Base-by-base conservation (phyloP, 2,797 vertebrate genomes). In the Netta rufina region DNA sequence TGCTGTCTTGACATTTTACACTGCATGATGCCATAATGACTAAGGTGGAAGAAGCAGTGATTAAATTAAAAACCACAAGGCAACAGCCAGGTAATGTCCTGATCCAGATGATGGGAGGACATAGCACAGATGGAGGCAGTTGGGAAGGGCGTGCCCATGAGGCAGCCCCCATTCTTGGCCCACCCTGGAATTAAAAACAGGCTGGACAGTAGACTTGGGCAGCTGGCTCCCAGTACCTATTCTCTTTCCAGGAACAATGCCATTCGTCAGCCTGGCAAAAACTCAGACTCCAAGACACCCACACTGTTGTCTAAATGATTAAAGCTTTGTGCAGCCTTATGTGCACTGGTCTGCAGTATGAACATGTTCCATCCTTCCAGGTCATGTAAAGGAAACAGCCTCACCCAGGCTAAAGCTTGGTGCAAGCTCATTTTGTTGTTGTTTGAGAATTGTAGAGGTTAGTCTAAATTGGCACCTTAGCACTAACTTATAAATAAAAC, bases 51-150 rank as follows among this genome's bases (percentile, higher is more conserved):
- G 71, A 81, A 73, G 10, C 3, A 75, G 13, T 17, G 9, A 71
- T 72, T 67, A 75, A 89, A 83, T 76, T 10, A 69, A 89, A 87
- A 88, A 77, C 47, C 47, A 70, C 4, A 47, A 56, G 45, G 32
- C 20, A 57, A 19, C 0, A 1, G 28, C 4, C 51, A 51, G 43
- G 69, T 41, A 79, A 58, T 27, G 24, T 47, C 53, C 54, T 72
- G 57, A 64, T n/a, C 30, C n/a, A 77, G 60, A 71, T 24, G 19
- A 39, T 7, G 21, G 21, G 14, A 76, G 28, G 33, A 49, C 8
- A 36, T 69, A 33, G 14, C 33, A 11, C 27, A 87, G 69, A 38
- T 9, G n/a, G 54, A 69, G 41, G 33, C 20, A 60, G 32, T 8
- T 22, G 32, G 9, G 58, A 15, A 30, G 19, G 10, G 12, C 19